Evolutionary conservation across 1,140 invertebrate genomes (phyloP).

Genomic region (Heliconius hewitsoni): DNA sequence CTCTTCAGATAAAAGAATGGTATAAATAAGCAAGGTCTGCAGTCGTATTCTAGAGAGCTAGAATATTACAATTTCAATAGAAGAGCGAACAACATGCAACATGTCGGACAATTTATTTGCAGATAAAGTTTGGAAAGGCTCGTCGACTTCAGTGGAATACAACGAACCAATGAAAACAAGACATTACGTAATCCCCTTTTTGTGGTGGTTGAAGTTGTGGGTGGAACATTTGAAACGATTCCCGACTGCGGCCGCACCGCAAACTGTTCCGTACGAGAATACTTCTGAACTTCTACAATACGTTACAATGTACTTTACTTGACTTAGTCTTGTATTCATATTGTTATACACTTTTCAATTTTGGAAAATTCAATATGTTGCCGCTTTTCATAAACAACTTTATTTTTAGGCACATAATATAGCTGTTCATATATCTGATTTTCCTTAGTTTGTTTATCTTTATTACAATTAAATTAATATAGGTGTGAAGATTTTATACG

Average conservation of each 20-base stretch:
- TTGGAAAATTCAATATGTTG: neutral
- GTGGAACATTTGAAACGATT: slow-evolving; percentile 10
- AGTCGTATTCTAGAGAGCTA: neutral
- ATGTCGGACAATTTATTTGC: slow-evolving; percentile 21
- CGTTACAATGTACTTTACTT: slow-evolving; percentile 4
- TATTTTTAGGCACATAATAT: neutral
- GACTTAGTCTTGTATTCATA: neutral
- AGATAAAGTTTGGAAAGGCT: slow-evolving; percentile 26
- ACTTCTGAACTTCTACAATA: slow-evolving; percentile 9
- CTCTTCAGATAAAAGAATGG: slow-evolving; percentile 25
- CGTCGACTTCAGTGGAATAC: slow-evolving; percentile 20
- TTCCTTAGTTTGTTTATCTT: too few relatives aligned
- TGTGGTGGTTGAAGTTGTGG: slow-evolving; percentile 23
- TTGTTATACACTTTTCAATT: neutral
- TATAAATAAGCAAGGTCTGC: slow-evolving; percentile 18
- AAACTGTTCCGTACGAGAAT: slow-evolving; percentile 14
- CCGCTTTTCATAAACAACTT: neutral
- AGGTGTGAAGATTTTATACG: too few relatives aligned
- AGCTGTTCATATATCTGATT: neutral
- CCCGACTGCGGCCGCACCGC: neutral
- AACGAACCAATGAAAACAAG: slow-evolving; percentile 24
- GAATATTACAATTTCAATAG: slow-evolving; percentile 8
- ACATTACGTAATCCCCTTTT: slow-evolving; percentile 23
- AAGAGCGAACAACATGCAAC: slow-evolving; percentile 22
- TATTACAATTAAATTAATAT: too few relatives aligned